Evolutionary conservation across 2,888 invertebrate genomes (phyloP), one percentile per base, ranked within the genome.

Genomic region (Aquatica leii): DNA sequence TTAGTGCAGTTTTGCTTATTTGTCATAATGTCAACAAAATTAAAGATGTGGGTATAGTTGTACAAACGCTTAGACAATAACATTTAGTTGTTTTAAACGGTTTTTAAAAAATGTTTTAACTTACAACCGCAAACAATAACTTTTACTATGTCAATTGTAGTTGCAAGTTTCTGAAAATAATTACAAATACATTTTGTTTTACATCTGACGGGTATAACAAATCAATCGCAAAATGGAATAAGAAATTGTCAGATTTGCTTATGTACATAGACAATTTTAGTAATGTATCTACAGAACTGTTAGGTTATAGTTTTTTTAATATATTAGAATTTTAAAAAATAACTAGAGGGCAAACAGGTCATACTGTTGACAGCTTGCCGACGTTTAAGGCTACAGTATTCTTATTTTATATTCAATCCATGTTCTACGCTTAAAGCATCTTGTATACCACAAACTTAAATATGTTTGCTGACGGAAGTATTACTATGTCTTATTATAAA

Each of bases 341-440:
- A 58, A 53, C 50, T 60, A 31, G 57, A 72, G 74, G 75, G 74
- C 73, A 71, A 71, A 69, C 70, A 72, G 72, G 74, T 78, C 77
- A 78, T 78, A 78, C 73, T 75, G 75, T 76, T 79, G 78, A 78
- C 79, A 79, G 78, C 74, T 76, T 76, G 73, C 76, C 75, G 73
- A 75, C 79, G 77, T 76, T 76, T 78, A 77, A 72, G 75, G 72
- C 75, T 76, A 78, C 78, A 79, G 76, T 76, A 76, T 77, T 77
- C 78, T 78, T 77, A 80, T 79, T 79, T 79, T 75, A 77, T 78
- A 79, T 79, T 79, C 80, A 77, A 77, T 74, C 71, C 77, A 76
- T 77, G 77, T 77, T 72, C 72, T 63, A 65, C 70, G 69, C 71
- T 74, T 52, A 56, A 61, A 70, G 72, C 73, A 74, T 75, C 71